A percentile compares a stretch with the other conserved stretches of the same genome.
phyloP scores from a whole-genome alignment of 2,888 invertebrate species.

The Ormyrus nitidulus region DNA sequence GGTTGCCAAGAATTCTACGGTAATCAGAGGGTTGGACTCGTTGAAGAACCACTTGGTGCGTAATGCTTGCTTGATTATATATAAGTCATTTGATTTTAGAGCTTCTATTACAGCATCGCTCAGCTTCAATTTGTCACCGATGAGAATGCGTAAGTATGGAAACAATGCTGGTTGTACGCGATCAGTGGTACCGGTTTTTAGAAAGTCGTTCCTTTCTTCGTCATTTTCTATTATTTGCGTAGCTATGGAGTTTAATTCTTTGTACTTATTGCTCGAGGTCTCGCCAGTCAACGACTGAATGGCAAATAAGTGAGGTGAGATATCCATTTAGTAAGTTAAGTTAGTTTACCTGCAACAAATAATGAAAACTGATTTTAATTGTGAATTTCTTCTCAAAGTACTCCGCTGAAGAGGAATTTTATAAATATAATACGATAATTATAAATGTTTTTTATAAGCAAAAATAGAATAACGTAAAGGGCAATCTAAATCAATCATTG shows the following conservation, averaged over 20 bases:
- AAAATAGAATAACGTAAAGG: too few relatives aligned
- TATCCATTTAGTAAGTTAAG: constrained; percentile 12
- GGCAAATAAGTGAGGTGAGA: constrained; percentile 59
- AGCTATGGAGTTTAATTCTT: constrained; percentile 61
- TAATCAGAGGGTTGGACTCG: constrained; percentile 58
- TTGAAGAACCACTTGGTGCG: constrained; percentile 67
- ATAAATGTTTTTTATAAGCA: too few relatives aligned
- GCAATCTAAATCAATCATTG: too few relatives aligned
- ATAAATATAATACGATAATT: too few relatives aligned
- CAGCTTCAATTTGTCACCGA: constrained; percentile 61
- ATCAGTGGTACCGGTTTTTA: not conserved
- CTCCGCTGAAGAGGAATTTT: too few relatives aligned
- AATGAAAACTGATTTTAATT: not conserved
- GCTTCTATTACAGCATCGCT: constrained; percentile 62
- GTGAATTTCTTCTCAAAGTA: too few relatives aligned
- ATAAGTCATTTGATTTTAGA: constrained; percentile 66
- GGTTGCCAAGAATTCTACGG: constrained; percentile 62
- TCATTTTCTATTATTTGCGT: constrained; percentile 33
- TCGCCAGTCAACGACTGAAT: constrained; percentile 67
- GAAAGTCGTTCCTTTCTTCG: constrained; percentile 18
- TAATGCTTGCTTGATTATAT: constrained; percentile 65
- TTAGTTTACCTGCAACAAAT: constrained; percentile 7
- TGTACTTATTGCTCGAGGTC: constrained; percentile 64
- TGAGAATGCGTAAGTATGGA: constrained; percentile 62
- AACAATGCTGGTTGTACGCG: constrained; percentile 59